phyloP scores from a whole-genome alignment of 1,140 invertebrate genomes.

The Eueides isabella region DNA sequence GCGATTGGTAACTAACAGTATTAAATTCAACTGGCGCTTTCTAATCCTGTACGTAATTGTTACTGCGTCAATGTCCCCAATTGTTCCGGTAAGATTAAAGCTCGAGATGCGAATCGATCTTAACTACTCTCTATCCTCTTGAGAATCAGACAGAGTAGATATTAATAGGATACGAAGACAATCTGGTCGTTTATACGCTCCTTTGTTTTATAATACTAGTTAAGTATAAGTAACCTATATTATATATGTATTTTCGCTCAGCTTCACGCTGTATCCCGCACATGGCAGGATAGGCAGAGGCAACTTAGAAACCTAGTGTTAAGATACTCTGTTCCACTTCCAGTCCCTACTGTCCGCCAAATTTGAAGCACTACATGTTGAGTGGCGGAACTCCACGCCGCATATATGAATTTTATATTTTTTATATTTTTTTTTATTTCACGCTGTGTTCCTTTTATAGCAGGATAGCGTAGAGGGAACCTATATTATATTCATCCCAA shows the following conservation, averaged over 20 bases:
- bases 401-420: too few species aligned
- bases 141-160: neutral
- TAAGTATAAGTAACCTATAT: neutral
- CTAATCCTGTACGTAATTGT: neutral
- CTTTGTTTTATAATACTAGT: neutral
- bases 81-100: neutral
- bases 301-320: too few species aligned
- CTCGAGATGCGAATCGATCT: conserved; percentile 1
- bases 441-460: too few species aligned
- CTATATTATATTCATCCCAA: too few species aligned
- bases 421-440: too few species aligned
- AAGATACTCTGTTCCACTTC: too few species aligned
- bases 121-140: neutral
- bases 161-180: neutral
- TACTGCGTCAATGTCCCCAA: neutral
- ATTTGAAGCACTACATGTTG: too few species aligned
- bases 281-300: too few species aligned
- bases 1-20: neutral
- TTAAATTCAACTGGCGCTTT: neutral
- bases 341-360: too few species aligned
- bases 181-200: neutral
- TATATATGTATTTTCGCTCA: neutral
- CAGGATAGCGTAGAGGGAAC: too few species aligned
- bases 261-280: too few species aligned
- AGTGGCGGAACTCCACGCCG: too few species aligned